A percentile compares a stretch with the other conserved stretches of the same genome.
Evolutionary conservation across 1,140 invertebrate species (phyloP).

Genomic region (Idris sp.): DNA sequence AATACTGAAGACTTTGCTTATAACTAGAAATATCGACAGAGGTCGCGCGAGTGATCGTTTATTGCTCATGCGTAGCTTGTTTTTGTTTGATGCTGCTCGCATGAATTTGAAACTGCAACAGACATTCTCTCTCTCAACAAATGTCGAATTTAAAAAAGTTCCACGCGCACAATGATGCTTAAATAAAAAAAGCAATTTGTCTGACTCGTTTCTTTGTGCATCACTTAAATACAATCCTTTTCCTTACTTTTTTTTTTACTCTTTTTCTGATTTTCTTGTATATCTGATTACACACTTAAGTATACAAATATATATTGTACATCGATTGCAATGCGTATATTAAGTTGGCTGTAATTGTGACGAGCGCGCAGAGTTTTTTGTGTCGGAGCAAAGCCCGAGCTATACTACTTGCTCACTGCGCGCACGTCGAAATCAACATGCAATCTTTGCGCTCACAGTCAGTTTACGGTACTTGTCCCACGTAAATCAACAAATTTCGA

Average conservation of each 20-base stretch:
- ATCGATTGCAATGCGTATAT: conserved; percentile 41
- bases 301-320: conserved; percentile 44
- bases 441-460: conserved; percentile 6
- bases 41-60: conserved; percentile 40
- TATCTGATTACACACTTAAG: conserved; percentile 24
- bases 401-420: conserved; percentile 15
- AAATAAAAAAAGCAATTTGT: conserved; percentile 20
- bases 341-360: too few relatives aligned
- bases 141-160: conserved; percentile 26
- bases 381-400: conserved; percentile 40
- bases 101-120: conserved; percentile 24
- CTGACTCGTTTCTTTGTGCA: conserved; percentile 1
- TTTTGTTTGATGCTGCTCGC: too few relatives aligned
- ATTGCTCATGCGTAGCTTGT: conserved; percentile 36
- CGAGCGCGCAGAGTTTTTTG: too few relatives aligned
- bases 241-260: too few relatives aligned
- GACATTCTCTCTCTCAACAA: conserved; percentile 28
- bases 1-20: conserved; percentile 60
- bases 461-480: too few relatives aligned
- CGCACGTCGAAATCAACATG: conserved; percentile 10
- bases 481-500: conserved; percentile 13
- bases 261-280: too few relatives aligned
- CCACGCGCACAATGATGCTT: conserved; percentile 18
- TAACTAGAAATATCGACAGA: conserved; percentile 46
- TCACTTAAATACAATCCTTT: too few relatives aligned